A percentile compares a stretch with the other conserved stretches of the same genome.
These are phyloP conservation scores for Acyrthosiphon pisum DNA, from an alignment of 1,140 invertebrate species.

Conservation along the genomic window DNA sequence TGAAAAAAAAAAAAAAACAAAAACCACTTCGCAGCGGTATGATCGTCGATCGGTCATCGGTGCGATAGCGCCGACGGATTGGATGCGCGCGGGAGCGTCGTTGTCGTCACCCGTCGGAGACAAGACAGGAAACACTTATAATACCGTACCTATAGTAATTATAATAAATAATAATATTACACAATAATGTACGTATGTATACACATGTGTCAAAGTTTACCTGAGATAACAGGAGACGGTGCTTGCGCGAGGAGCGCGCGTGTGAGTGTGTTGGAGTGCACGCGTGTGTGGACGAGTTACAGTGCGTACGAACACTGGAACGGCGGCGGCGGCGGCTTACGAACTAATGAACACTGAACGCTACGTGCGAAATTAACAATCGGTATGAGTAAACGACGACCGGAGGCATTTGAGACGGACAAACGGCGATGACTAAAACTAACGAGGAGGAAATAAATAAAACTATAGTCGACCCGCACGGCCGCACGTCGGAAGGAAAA, in stretches of 20 bases:
- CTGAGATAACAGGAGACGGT: conserved; percentile 45
- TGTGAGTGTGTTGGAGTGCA: background rate
- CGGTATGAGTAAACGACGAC: background rate
- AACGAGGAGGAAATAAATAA: background rate
- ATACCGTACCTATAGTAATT: background rate
- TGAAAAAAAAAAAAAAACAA: background rate
- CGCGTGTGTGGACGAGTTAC: background rate
- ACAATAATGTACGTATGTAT: background rate
- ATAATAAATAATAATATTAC: background rate
- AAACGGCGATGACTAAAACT: background rate
- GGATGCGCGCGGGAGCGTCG: background rate
- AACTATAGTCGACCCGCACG: background rate
- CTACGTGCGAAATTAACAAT: conserved; percentile 17
- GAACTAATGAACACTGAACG: conserved; percentile 42
- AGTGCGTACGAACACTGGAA: background rate
- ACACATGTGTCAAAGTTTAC: conserved; percentile 46
- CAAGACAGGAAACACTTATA: conserved; percentile 11
- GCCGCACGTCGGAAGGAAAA: background rate
- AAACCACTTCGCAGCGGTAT: background rate
- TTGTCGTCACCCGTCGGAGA: background rate
- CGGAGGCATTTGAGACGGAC: conserved; percentile 5
- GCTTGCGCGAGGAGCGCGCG: background rate
- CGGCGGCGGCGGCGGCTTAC: background rate
- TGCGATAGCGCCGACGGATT: background rate
- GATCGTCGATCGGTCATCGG: background rate